A percentile compares a stretch with the other conserved stretches of the same genome.
phyloP scores from a whole-genome alignment of 1,140 invertebrate genomes.

The Ceratina calcarata region DNA sequence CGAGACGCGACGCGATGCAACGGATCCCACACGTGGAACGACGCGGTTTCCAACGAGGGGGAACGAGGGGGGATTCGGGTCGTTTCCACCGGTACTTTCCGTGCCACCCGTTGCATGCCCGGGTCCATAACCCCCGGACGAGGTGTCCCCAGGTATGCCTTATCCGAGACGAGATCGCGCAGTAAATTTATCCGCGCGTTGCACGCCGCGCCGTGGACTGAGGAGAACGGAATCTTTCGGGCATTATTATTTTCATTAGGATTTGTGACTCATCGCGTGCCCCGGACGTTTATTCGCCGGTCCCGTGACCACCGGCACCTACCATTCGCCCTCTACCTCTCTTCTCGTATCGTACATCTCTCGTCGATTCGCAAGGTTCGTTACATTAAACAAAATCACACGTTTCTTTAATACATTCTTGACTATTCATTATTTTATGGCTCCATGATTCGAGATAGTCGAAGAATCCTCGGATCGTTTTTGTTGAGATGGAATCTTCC shows the following conservation, averaged over 20 bases:
- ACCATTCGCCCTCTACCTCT: background rate
- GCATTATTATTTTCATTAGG: constrained; percentile 76
- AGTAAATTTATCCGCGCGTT: constrained; percentile 76
- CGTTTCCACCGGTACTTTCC: constrained; percentile 47
- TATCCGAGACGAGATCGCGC: constrained; percentile 73
- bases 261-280: constrained; percentile 75
- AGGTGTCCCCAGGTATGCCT: constrained; percentile 77
- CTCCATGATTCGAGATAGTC: no score
- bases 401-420: no score
- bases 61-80: constrained; percentile 20
- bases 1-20: constrained; percentile 63
- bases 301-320: constrained; percentile 47
- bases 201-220: constrained; percentile 48
- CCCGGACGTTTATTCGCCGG: constrained; percentile 58
- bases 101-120: constrained; percentile 65
- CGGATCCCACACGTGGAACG: constrained; percentile 45
- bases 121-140: constrained; percentile 70
- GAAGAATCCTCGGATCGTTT: no score
- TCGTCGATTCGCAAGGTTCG: no score
- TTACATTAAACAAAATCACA: no score
- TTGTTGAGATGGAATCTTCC: no score
- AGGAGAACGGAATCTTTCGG: constrained; percentile 64
- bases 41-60: constrained; percentile 12
- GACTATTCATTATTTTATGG: no score
- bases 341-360: background rate